Conservation (phyloP, 1,140 invertebrate genomes). For the Halictus rubicundus region DNA sequence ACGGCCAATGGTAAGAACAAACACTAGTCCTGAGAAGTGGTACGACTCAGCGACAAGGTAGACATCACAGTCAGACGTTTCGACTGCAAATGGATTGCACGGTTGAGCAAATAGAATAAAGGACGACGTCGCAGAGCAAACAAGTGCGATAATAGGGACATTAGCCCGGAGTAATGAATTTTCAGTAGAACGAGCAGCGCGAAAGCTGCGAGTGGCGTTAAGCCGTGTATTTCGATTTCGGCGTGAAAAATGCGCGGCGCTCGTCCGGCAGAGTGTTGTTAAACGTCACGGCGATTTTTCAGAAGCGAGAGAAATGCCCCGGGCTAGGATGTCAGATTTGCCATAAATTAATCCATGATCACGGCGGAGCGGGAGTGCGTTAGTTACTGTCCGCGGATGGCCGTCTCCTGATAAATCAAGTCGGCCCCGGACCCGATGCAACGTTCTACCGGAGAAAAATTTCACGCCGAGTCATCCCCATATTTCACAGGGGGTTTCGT, state of each 20-base stretch:
- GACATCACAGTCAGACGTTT: too few species aligned
- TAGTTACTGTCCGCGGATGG: slow-evolving; percentile 25
- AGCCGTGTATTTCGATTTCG: not conserved
- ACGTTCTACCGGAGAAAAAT: slow-evolving; percentile 1
- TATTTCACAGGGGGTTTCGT: not conserved
- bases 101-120: too few species aligned
- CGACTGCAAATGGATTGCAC: too few species aligned
- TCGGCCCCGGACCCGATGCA: not conserved
- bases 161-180: too few species aligned
- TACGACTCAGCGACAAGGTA: too few species aligned
- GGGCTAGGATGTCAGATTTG: not conserved
- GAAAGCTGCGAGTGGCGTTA: not conserved
- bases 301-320: not conserved
- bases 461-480: not conserved
- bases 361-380: not conserved
- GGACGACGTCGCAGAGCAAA: too few species aligned
- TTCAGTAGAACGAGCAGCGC: not conserved
- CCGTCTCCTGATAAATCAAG: slow-evolving; percentile 32
- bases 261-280: not conserved
- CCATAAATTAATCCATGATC: slow-evolving; percentile 39
- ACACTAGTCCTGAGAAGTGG: too few species aligned
- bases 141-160: too few species aligned
- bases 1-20: too few species aligned
- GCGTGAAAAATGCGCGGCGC: not conserved
- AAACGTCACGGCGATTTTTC: not conserved